phyloP scores from a whole-genome alignment of 2,113 vertebrate species.

The Macaca mulatta region DNA sequence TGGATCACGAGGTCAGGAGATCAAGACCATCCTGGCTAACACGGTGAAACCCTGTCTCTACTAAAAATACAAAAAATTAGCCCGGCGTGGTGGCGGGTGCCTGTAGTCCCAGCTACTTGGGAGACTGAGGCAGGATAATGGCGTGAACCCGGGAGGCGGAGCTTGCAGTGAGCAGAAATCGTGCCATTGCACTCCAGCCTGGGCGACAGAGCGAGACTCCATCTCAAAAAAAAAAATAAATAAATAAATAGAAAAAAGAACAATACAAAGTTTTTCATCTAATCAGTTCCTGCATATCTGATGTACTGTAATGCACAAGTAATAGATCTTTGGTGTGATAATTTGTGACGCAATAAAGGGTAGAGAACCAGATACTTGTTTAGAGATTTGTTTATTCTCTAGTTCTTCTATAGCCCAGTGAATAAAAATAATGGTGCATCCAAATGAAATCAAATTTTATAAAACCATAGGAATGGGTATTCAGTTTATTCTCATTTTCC shows the following conservation, averaged over 20 bases:
- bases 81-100: too few species aligned
- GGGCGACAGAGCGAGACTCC: too few species aligned
- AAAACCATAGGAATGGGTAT: background rate
- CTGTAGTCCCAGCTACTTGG: too few species aligned
- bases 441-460: constrained; percentile 22
- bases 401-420: background rate
- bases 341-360: background rate
- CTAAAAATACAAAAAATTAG: too few species aligned
- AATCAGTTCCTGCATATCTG: background rate
- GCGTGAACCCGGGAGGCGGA: too few species aligned
- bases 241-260: background rate
- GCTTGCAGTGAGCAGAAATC: too few species aligned
- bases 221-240: too few species aligned
- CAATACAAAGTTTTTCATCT: background rate
- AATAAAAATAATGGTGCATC: background rate
- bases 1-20: too few species aligned
- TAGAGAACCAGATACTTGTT: background rate
- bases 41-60: too few species aligned
- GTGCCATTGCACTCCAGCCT: too few species aligned
- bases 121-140: too few species aligned
- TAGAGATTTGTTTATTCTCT: background rate
- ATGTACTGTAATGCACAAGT: background rate
- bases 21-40: too few species aligned
- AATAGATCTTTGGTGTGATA: background rate
- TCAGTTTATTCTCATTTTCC: background rate